Evolutionary conservation across 2,888 invertebrate genomes (phyloP).

Genomic region (Abrostola tripartita): DNA sequence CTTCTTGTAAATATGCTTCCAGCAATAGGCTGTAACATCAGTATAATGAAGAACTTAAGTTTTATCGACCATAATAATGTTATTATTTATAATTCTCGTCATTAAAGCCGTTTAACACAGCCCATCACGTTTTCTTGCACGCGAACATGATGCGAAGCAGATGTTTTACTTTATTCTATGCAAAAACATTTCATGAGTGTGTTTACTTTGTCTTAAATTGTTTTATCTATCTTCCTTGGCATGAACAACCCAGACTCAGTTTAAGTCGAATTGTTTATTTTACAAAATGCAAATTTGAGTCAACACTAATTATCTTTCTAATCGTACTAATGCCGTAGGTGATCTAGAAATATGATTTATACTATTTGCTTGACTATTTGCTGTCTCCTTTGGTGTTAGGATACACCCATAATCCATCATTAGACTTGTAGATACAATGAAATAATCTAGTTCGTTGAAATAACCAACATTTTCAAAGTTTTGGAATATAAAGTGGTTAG

Average conservation of each 20-base stretch:
- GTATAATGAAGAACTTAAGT: neutral
- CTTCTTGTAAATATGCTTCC: neutral
- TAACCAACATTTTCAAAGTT: too few species aligned
- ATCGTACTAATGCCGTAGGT: too few species aligned
- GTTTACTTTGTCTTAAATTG: neutral
- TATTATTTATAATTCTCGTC: constrained; percentile 17
- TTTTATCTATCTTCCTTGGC: neutral
- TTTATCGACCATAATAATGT: constrained; percentile 17
- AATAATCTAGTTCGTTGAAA: too few species aligned
- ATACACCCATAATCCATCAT: too few species aligned
- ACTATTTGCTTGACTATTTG: too few species aligned
- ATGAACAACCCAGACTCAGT: neutral
- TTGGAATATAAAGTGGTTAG: too few species aligned
- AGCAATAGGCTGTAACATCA: neutral
- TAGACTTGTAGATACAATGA: too few species aligned
- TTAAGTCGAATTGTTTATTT: too few species aligned
- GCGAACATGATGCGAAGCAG: neutral
- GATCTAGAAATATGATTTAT: too few species aligned
- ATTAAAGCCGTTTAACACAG: constrained; percentile 4
- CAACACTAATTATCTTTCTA: too few species aligned
- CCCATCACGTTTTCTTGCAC: constrained; percentile 13
- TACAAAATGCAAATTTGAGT: too few species aligned
- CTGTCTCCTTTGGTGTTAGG: too few species aligned
- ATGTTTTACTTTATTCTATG: neutral
- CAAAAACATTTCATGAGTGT: neutral